phyloP scores from a whole-genome alignment of 2,888 invertebrate species.

The Stenodema calcarata region DNA sequence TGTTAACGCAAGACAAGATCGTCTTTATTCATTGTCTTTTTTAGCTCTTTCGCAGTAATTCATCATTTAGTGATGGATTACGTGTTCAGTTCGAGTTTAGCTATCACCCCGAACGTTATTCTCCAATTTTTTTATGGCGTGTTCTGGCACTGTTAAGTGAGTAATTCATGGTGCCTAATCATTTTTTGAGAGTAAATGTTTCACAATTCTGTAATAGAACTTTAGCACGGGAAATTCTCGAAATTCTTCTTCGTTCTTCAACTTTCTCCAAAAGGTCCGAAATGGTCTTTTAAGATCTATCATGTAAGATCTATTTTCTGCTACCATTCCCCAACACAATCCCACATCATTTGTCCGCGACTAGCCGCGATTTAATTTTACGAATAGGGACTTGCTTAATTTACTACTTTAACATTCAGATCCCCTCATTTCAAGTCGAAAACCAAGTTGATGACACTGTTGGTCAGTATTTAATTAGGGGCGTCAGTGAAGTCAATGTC shows the following conservation, averaged over 20 bases:
- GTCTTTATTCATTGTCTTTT: no score
- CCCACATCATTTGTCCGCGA: not conserved
- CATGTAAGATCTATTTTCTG: not conserved
- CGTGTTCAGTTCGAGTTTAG: not conserved
- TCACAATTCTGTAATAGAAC: not conserved
- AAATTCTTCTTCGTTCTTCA: not conserved
- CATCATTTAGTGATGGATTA: not conserved
- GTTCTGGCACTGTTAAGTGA: not conserved
- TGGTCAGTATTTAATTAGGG: no score
- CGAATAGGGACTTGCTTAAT: not conserved
- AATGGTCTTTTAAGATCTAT: not conserved
- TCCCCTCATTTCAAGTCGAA: no score
- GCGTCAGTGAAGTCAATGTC: not conserved
- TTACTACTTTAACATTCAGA: not conserved
- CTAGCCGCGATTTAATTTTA: not conserved
- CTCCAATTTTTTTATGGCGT: not conserved
- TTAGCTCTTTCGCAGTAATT: not conserved
- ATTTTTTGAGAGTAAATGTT: not conserved
- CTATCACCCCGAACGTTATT: not conserved
- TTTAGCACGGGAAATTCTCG: not conserved
- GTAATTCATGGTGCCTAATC: not conserved
- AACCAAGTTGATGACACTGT: no score
- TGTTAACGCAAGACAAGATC: no score
- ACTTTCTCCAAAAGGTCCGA: not conserved
- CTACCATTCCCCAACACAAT: not conserved